phyloP scores from a whole-genome alignment of 2,113 vertebrate species.

The Catharus bicknelli region DNA sequence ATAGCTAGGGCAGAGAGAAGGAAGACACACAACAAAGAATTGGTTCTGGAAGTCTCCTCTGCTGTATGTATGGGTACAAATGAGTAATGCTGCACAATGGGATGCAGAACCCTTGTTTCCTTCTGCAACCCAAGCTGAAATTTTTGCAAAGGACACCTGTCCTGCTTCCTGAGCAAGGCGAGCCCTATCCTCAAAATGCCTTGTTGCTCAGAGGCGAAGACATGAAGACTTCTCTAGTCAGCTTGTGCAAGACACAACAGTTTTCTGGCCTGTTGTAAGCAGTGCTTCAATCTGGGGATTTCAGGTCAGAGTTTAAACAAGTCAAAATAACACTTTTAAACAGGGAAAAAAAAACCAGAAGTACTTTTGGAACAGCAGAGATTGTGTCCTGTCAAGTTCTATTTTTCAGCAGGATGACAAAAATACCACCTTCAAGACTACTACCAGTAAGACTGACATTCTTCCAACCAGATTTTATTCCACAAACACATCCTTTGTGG shows the following conservation, averaged over 20 bases:
- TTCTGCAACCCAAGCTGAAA: not conserved
- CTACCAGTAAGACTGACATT: not conserved
- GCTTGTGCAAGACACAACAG: not conserved
- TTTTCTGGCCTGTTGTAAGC: not conserved
- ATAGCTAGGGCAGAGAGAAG: not conserved
- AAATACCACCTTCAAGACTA: not conserved
- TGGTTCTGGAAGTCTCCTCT: not conserved
- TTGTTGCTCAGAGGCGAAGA: not conserved
- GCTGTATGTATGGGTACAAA: not conserved
- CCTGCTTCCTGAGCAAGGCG: not conserved
- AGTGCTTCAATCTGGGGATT: not conserved
- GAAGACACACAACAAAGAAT: accelerated
- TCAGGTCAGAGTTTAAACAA: not conserved
- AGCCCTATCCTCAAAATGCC: not conserved
- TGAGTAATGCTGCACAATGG: not conserved
- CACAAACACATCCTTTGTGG: not conserved
- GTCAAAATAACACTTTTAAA: not conserved
- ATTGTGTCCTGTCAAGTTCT: not conserved
- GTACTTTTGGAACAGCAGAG: not conserved
- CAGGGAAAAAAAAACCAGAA: not conserved
- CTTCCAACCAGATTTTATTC: not conserved
- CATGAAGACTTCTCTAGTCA: not conserved
- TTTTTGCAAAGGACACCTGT: not conserved
- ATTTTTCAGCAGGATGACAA: not conserved
- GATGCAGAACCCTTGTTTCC: not conserved